Evolutionary conservation across 2,888 invertebrate species (phyloP).

Genomic region (Meta bourneti): DNA sequence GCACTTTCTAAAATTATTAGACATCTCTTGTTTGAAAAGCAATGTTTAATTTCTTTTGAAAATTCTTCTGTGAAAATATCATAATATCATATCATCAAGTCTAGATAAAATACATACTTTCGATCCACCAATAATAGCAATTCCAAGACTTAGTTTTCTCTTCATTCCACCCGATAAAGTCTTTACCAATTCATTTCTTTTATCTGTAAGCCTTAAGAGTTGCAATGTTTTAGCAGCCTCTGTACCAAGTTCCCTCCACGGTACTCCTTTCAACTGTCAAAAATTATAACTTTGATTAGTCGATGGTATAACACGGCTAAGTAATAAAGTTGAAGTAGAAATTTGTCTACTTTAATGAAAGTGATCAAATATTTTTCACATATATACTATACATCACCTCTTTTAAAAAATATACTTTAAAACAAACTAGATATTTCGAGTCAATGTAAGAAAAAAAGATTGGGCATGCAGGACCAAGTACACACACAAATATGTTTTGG

Average conservation of each 20-base stretch:
- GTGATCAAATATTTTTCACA: background rate
- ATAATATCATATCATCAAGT: no score
- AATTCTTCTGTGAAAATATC: no score
- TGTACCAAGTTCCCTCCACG: conserved; percentile 1
- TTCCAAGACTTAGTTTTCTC: conserved; percentile 91
- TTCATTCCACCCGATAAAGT: conserved; percentile 95
- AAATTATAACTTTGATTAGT: background rate
- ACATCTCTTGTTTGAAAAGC: no score
- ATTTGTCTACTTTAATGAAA: background rate
- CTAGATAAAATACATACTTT: conserved; percentile 80
- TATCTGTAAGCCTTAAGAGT: conserved; percentile 60
- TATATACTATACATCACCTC: no score
- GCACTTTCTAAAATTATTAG: no score
- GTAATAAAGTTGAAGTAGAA: background rate
- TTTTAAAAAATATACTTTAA: no score
- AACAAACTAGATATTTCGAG: no score
- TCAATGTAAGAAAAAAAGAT: no score
- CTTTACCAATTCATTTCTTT: conserved; percentile 41
- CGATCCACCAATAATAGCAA: conserved; percentile 90
- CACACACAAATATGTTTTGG: no score
- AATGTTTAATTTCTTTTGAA: no score
- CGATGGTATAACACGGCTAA: background rate
- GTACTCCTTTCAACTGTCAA: conserved; percentile 52
- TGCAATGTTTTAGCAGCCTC: conserved; percentile 55
- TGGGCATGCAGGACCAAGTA: no score